Evolutionary conservation across 2,113 vertebrate species (phyloP), one percentile per base, ranked within the genome.

Genomic region (Macquaria ambigua): DNA sequence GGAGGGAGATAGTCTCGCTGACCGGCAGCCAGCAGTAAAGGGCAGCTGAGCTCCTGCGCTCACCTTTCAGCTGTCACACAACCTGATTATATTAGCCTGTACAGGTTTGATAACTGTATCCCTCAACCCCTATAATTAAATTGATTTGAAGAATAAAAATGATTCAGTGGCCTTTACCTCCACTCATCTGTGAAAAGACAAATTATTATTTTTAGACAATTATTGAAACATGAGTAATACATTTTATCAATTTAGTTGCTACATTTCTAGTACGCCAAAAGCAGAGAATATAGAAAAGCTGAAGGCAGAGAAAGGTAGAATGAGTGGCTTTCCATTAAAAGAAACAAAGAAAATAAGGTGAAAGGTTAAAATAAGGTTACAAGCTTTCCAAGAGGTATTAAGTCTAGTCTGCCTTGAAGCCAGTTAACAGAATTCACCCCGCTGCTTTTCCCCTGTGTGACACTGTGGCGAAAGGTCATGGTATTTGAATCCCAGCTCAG

Each of bases 71-170:
- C 87, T 75, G 74, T 90, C 88, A 86, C 84, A 70, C 59, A 23
- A 25, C 67, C 73, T 81, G 86, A 92, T 92, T 90, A 79, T 70
- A 90, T 88, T 74, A 87, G 84, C 82, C 79, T 37, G 82, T 62
- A 78, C 70, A 70, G 25, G 69, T 69, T 12, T 74, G 68, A 90
- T 88, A 91, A 81, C 80, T 84, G 39, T 31, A 74, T 79, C n/a
- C 43, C 28, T 70, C 37, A 23, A 15, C 64, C 78, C 53, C 34
- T 79, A 56, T 81, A 87, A 90, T 87, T 88, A 76, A 85, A 91
- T 90, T 89, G 69, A 88, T 72, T 72, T 76, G 43, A 78, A 37
- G 59, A 79, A 82, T 62, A 83, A 75, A 89, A 81, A 83, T 63
- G n/a, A 84, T 83, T 88, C 70, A 37, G 46, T 78, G 82, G 82